Base-by-base conservation (phyloP, 2,797 vertebrate genomes). In the Podargus strigoides region DNA sequence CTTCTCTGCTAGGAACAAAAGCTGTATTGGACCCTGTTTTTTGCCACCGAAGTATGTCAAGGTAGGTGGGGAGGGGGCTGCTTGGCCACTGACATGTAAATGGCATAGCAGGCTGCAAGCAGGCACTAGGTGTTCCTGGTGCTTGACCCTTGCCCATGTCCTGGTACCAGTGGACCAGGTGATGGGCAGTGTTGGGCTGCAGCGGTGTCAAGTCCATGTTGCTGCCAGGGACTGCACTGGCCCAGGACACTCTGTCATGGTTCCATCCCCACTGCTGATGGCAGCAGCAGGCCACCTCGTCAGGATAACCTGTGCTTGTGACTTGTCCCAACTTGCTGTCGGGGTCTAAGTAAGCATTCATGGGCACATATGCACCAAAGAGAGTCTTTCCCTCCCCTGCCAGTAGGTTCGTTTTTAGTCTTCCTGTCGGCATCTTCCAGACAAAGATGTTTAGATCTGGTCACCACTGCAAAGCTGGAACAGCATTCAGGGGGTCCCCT, bases 81-180 rank as follows among this genome's bases (percentile, higher is more conserved):
- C 18, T 30, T 68, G 24, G 19, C 24, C 0, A 0, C 20, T 69
- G 42, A 19, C 12, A 0, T 3, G 14, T 34, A 22, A 11, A n/a
- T 0, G 0, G 6, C 3, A 1, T 8, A 73, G 42, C 16, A 70
- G 30, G 28, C 44, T 90, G 37, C 19, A 66, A 30, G 11, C 0
- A 62, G 27, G 6, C 1, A 0, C 36, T 62, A 47, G 18, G 10
- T 6, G 1, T 12, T 69, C 6, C 10, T 2, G 0, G 12, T 42
- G 8, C 30, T 85, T 1, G 0, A 17, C 8, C 1, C 11, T 55
- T 42, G 22, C n/a, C 32, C 12, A 6, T 36, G 18, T 44, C n/a
- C 27, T 28, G 8, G 27, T 52, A n/a, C 37, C 44, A 12, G 22
- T 10, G 12, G 36, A 56, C 7, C 5, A 44, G 17, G 4, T 59